A percentile compares a stretch with the other conserved stretches of the same genome.
Conservation (phyloP, 35 echinoderm and acorn worm species). For the Apostichopus parvimensis region DNA sequence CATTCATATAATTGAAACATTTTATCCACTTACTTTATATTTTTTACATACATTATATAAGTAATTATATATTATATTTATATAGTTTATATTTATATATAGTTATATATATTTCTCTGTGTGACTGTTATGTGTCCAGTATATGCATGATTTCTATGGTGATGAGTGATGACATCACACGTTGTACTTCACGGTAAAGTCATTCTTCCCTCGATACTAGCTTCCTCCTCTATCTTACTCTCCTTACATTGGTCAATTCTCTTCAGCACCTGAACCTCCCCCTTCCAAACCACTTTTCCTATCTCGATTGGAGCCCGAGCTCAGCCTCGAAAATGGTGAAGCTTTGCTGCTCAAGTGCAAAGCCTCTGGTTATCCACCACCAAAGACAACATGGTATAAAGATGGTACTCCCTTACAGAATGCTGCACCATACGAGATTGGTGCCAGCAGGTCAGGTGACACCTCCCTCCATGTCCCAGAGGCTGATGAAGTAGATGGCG, state of each 20-base stretch:
- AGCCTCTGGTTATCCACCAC: constrained; percentile 52
- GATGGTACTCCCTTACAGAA: constrained; percentile 54
- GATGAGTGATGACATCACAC: too few species aligned
- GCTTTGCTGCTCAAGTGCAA: constrained; percentile 55
- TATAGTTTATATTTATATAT: too few species aligned
- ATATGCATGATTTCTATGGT: too few species aligned
- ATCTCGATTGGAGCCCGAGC: constrained; percentile 20
- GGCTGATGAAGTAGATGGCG: constrained; percentile 55
- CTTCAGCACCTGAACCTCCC: constrained; percentile 29
- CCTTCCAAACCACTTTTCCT: constrained; percentile 41
- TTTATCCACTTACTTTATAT: too few species aligned
- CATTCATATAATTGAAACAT: too few species aligned
- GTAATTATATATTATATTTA: too few species aligned
- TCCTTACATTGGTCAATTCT: not conserved
- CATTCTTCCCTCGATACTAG: too few species aligned
- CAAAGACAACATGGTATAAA: constrained; percentile 50
- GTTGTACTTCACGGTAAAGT: too few species aligned
- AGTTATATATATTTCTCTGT: too few species aligned
- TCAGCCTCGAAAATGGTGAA: constrained; percentile 45
- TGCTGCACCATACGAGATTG: constrained; percentile 57
- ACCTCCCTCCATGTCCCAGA: constrained; percentile 54
- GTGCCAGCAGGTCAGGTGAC: constrained; percentile 39
- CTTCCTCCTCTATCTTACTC: too few species aligned
- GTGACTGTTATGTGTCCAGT: too few species aligned
- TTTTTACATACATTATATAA: too few species aligned